Evolutionary conservation across 2,888 invertebrate species (phyloP).

Genomic region (Ypsolopha sequella): DNA sequence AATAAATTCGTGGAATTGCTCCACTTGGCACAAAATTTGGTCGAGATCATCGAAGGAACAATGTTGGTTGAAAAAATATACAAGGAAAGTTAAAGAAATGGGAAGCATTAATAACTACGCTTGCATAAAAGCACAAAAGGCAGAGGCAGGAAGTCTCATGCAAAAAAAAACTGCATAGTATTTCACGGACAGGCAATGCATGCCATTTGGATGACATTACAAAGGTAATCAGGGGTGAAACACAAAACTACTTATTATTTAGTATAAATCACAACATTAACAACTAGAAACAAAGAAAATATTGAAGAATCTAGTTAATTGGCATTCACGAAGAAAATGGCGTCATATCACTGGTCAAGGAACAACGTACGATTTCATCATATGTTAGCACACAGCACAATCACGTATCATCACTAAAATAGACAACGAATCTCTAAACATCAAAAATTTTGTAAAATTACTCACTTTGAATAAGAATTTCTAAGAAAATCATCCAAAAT

Average conservation of each 20-base stretch:
- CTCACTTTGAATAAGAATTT: constrained; percentile 70
- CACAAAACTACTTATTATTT: too few species aligned
- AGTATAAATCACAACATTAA: too few species aligned
- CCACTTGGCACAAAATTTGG: too few species aligned
- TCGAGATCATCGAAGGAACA: too few species aligned
- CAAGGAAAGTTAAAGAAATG: constrained; percentile 1
- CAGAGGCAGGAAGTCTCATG: constrained; percentile 29
- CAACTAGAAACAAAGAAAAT: constrained; percentile 41
- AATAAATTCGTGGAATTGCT: too few species aligned
- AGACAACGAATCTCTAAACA: constrained; percentile 32
- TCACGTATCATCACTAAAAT: constrained; percentile 17
- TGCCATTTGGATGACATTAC: background rate
- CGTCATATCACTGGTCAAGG: constrained; percentile 70
- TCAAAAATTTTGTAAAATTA: constrained; percentile 46
- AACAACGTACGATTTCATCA: constrained; percentile 69
- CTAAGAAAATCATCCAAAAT: constrained; percentile 71
- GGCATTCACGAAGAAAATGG: constrained; percentile 72
- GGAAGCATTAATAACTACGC: constrained; percentile 27
- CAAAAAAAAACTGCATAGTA: constrained; percentile 35
- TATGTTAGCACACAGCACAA: constrained; percentile 44
- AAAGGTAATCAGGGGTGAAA: too few species aligned
- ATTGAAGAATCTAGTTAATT: constrained; percentile 61
- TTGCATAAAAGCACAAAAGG: constrained; percentile 29
- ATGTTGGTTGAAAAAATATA: background rate
- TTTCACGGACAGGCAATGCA: background rate